Evolutionary conservation across 2,888 invertebrate genomes (phyloP).

Genomic region (Drosophila emarginata): DNA sequence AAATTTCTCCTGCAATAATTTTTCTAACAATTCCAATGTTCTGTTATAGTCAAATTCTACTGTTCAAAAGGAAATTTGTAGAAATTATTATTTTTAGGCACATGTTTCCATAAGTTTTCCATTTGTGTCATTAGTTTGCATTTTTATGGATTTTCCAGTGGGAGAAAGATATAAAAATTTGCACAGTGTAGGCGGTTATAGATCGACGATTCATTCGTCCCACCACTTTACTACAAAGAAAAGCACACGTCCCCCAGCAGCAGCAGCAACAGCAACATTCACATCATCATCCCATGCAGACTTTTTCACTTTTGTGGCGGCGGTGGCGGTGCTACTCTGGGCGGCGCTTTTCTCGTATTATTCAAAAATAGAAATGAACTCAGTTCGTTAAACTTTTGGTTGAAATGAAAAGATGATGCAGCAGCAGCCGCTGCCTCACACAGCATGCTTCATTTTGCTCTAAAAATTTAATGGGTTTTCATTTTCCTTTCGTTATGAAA

Average conservation of each 20-base stretch:
- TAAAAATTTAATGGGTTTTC: conserved; percentile 21
- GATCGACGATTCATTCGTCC: conserved; percentile 41
- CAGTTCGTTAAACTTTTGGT: conserved; percentile 82
- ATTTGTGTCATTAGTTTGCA: conserved; percentile 16
- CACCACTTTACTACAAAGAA: conserved; percentile 39
- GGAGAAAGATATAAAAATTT: conserved; percentile 52
- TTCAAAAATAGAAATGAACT: conserved; percentile 83
- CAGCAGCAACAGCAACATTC: conserved; percentile 22
- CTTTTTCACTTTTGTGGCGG: conserved; percentile 68
- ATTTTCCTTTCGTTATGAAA: conserved; percentile 28
- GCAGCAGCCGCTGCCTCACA: conserved; percentile 33
- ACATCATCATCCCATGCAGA: conserved; percentile 65
- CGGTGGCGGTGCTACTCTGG: conserved; percentile 37
- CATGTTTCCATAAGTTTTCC: conserved; percentile 13
- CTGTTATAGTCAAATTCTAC: conserved; percentile 1
- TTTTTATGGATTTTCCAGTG: conserved; percentile 58
- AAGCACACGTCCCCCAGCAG: conserved; percentile 51
- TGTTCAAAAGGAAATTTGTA: background rate
- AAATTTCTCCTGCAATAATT: background rate
- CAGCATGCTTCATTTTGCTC: conserved; percentile 52
- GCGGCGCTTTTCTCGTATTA: conserved; percentile 54
- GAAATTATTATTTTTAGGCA: background rate
- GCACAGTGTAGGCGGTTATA: conserved; percentile 72
- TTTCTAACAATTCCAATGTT: background rate
- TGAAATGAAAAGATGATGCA: conserved; percentile 43